Evolutionary conservation across 1,140 invertebrate genomes (phyloP).

Genomic region (Drosophila albomicans): DNA sequence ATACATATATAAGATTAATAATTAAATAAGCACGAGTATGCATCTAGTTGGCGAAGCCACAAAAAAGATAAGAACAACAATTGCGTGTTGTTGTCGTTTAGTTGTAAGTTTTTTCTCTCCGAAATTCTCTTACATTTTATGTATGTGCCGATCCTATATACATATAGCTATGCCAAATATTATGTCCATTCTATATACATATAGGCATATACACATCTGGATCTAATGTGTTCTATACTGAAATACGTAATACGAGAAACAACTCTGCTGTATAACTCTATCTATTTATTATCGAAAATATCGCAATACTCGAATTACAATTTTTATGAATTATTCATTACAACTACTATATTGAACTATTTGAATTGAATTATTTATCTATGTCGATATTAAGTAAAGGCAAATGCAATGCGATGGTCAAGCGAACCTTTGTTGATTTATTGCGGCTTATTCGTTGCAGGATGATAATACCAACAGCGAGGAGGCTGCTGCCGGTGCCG

Average conservation of each 20-base stretch:
- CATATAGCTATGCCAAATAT: neutral
- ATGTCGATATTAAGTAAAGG: slow-evolving; percentile 56
- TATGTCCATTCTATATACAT: neutral
- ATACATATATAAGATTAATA: slow-evolving; percentile 14
- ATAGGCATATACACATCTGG: neutral
- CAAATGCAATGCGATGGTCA: slow-evolving; percentile 33
- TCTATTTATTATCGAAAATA: neutral
- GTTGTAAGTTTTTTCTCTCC: slow-evolving; percentile 31
- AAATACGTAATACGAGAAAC: neutral
- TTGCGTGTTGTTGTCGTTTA: slow-evolving; percentile 21
- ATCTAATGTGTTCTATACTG: neutral
- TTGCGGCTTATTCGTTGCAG: slow-evolving; percentile 70
- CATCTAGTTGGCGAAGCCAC: slow-evolving; percentile 19
- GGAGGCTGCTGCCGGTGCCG: neutral
- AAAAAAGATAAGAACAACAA: neutral
- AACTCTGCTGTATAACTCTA: slow-evolving; percentile 1
- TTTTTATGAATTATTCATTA: neutral
- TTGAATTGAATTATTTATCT: neutral
- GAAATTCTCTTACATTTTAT: neutral
- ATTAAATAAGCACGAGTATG: slow-evolving; percentile 23
- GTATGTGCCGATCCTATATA: neutral
- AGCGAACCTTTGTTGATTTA: slow-evolving; percentile 64
- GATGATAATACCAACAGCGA: slow-evolving; percentile 60
- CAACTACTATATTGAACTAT: slow-evolving; percentile 1
- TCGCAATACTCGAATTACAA: slow-evolving; percentile 4